Base-by-base conservation (phyloP, 1,140 invertebrate genomes). In the Battus philenor region DNA sequence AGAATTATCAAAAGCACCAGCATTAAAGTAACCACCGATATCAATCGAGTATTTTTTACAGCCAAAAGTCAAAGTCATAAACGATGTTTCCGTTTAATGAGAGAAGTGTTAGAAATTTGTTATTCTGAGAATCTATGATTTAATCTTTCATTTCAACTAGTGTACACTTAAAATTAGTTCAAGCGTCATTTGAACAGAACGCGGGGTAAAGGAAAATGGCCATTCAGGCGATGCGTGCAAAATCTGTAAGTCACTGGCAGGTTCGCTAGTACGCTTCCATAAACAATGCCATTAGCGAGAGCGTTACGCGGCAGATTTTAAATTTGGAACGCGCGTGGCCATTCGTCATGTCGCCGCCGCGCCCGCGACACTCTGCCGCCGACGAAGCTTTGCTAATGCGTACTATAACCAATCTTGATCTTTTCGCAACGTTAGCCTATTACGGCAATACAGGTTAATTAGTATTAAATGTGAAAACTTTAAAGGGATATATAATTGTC, bases 291-390 rank as follows among this genome's bases (percentile, higher is more conserved):
- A 83, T 81, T 83, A 81, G 67, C 64, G 59, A 52, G 58, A 63
- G 59, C 75, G 69, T 83, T 83, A 83, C 73, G 73, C 75, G 71
- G 79, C 79, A 76, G 59, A 83, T 83, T 83, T 83, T 83, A 83
- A 81, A 83, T 79, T 81, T 76, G 79, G 77, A 81, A 76, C 74
- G 68, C 63, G 68, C 62, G 46, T 61, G 39, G 61, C 77, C 79
- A 83, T 83, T 79, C 79, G 79, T 83, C 79, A 81, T 83, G 79
- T 81, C 79, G 77, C 73, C 68, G 54, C 55, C 59, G 63, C 55
- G 59, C 63, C 60, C 72, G 70, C 77, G 79, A 81, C 79, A 79
- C 63, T 67, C 56, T 62, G 68, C 64, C 64, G 65, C 59, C 62
- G 47, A 43, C 52, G 30, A 45, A 54, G 38, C 50, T 47, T 57